Evolutionary conservation across 2,797 vertebrate species (phyloP).

Genomic region (Gymnodraco acuticeps): DNA sequence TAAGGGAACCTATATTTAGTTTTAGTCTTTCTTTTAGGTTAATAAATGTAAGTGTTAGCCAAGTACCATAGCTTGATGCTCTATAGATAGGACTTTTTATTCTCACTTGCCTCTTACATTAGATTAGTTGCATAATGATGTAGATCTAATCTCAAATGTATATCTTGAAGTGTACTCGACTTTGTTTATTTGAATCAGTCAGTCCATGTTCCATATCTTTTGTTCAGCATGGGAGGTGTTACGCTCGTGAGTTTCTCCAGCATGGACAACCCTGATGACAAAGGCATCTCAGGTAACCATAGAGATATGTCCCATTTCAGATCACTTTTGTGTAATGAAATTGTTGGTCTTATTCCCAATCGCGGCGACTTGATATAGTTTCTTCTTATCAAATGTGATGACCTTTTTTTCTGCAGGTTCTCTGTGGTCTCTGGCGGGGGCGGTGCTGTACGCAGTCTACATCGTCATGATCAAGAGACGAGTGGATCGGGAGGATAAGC

Average conservation of each 20-base stretch:
- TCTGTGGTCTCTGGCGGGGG: slow-evolving; percentile 94
- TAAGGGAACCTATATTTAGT: not conserved
- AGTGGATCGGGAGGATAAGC: slow-evolving; percentile 95
- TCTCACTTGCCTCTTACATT: too few relatives aligned
- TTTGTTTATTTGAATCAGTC: not conserved
- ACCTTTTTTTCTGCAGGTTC: slow-evolving; percentile 82
- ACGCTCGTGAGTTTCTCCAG: slow-evolving; percentile 94
- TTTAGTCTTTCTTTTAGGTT: not conserved
- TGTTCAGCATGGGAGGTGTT: slow-evolving; percentile 92
- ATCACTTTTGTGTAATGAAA: not conserved
- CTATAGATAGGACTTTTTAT: too few relatives aligned
- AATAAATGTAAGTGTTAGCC: not conserved
- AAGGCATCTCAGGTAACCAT: slow-evolving; percentile 88
- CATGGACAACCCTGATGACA: slow-evolving; percentile 89
- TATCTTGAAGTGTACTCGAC: not conserved
- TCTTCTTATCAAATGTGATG: slow-evolving; percentile 6
- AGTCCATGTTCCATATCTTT: slow-evolving; percentile 15
- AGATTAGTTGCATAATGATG: not conserved
- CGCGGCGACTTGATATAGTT: not conserved
- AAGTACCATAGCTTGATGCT: not conserved
- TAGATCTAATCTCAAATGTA: not conserved
- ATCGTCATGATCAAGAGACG: slow-evolving; percentile 98
- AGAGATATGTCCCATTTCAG: not conserved
- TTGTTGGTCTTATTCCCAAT: not conserved
- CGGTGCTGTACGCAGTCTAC: slow-evolving; percentile 94